A percentile compares a stretch with the other conserved stretches of the same genome.
These are phyloP conservation scores for Holothuria glaberrima DNA, from an alignment of 35 echinoderm and acorn worm genomes.

Conservation along the genomic window DNA sequence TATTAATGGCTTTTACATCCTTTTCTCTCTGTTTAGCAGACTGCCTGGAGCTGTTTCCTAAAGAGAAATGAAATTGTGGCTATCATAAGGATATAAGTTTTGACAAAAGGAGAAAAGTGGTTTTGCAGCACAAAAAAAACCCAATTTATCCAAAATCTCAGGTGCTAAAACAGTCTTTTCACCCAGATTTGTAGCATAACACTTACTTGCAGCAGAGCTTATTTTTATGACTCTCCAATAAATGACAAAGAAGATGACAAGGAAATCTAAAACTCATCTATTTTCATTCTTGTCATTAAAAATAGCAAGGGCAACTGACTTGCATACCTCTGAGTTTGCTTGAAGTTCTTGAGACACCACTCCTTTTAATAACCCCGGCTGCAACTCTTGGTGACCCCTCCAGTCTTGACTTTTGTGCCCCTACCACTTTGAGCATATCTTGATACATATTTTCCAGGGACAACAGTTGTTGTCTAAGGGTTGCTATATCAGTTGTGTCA, in stretches of 20 bases:
- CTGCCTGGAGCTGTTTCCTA: conserved; percentile 30
- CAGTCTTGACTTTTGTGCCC: conserved; percentile 48
- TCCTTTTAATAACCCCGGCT: conserved; percentile 2
- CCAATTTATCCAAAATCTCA: neutral
- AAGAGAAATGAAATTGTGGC: neutral
- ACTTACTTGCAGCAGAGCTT: too few relatives aligned
- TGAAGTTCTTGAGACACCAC: conserved; percentile 13
- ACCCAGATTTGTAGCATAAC: too few relatives aligned
- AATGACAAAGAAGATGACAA: too few relatives aligned
- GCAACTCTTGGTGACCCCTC: conserved; percentile 20
- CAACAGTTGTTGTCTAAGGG: conserved; percentile 71
- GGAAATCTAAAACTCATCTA: too few relatives aligned
- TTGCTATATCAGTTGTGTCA: conserved; percentile 69
- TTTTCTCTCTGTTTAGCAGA: conserved; percentile 85
- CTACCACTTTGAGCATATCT: conserved; percentile 79
- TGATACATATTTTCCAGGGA: conserved; percentile 94
- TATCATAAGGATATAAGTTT: neutral
- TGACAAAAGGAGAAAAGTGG: neutral
- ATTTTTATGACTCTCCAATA: too few relatives aligned
- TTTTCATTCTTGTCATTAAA: too few relatives aligned
- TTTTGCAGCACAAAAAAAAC: neutral
- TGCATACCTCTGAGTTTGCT: conserved; percentile 60
- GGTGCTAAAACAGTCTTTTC: too few relatives aligned
- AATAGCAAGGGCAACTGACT: too few relatives aligned
- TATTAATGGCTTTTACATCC: conserved; percentile 83